These are phyloP conservation scores for Myotis yumanensis DNA, from an alignment of 2,113 vertebrate species.

Conservation along the genomic window DNA sequence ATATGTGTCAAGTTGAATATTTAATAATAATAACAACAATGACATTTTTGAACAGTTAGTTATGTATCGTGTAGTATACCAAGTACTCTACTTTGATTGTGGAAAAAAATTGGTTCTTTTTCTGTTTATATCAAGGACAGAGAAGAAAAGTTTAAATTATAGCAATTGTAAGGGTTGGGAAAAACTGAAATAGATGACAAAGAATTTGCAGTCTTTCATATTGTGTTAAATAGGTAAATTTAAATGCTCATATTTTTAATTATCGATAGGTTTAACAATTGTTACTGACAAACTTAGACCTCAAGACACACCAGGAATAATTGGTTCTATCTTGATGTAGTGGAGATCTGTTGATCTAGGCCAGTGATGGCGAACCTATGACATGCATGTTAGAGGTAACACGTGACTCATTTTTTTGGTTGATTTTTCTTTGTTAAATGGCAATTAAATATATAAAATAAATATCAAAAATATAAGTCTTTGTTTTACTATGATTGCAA, in stretches of 20 bases:
- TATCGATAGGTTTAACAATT: not conserved
- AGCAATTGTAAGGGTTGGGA: not conserved
- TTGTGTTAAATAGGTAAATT: not conserved
- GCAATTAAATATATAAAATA: no score
- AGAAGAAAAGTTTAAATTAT: constrained; percentile 9
- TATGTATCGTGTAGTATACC: not conserved
- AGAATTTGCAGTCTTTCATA: not conserved
- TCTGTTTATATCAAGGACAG: not conserved
- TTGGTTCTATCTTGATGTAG: not conserved
- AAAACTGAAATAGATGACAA: not conserved
- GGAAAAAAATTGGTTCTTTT: not conserved
- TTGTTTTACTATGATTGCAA: no score
- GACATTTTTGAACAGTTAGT: not conserved
- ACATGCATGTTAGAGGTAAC: no score
- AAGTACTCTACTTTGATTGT: not conserved
- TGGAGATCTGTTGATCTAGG: not conserved
- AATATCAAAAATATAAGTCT: no score
- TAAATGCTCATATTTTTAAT: not conserved
- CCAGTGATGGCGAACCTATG: no score
- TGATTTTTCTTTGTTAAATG: no score
- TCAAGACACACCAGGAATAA: not conserved
- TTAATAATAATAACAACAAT: not conserved
- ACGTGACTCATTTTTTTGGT: no score
- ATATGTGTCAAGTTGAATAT: not conserved
- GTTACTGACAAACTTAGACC: not conserved